Conservation (phyloP, 2,113 vertebrate genomes). For the Lasiurus borealis region DNA sequence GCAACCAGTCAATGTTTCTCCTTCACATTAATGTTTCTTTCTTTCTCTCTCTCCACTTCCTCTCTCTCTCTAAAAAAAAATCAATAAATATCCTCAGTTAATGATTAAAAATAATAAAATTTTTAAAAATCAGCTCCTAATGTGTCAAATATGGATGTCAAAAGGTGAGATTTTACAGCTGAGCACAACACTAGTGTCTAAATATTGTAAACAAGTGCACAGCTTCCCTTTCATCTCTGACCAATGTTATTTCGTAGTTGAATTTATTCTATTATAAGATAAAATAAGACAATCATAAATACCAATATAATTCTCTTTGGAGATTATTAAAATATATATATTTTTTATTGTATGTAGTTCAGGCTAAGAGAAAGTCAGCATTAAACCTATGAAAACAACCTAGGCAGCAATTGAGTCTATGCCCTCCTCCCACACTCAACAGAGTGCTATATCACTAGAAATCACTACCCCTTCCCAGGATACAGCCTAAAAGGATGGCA, state of each 20-base stretch:
- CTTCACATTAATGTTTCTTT: neutral
- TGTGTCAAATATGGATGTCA: neutral
- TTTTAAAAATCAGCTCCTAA: conserved; percentile 43
- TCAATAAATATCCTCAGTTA: neutral
- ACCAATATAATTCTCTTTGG: neutral
- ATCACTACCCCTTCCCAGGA: conserved; percentile 27
- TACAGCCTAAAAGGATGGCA: neutral
- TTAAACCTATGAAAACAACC: neutral
- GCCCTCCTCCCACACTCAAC: neutral
- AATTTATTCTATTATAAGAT: neutral
- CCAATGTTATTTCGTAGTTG: conserved; percentile 17
- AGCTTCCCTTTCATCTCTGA: neutral
- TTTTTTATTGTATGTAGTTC: neutral
- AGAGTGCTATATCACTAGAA: neutral
- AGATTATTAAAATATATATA: neutral
- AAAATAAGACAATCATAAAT: conserved; percentile 46
- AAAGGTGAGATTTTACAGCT: conserved; percentile 9
- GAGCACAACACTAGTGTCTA: neutral
- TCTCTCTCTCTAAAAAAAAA: neutral
- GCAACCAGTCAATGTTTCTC: neutral
- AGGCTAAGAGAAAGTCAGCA: neutral
- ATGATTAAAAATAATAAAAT: neutral
- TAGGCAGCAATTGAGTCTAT: neutral
- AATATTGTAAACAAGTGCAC: neutral
- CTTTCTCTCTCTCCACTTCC: neutral